Percentiles rank a stretch among this genome's conserved stretches.
These are phyloP conservation scores for Drosophila nr. perissopoda DNA, from an alignment of 2,888 invertebrate species.

Conservation along the genomic window DNA sequence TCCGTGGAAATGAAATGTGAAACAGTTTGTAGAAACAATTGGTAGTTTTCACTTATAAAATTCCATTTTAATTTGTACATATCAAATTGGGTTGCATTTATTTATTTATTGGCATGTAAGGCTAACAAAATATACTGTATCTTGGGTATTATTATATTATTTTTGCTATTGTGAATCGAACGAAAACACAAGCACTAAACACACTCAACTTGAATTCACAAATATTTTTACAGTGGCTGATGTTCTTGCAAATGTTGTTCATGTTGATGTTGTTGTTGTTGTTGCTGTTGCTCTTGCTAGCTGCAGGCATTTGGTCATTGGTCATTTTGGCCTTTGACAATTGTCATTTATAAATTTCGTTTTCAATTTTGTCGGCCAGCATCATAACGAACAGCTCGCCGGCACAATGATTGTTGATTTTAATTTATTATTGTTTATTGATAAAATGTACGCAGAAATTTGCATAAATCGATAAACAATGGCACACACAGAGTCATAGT, in stretches of 20 bases:
- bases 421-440: constrained; percentile 80
- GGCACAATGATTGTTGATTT: constrained; percentile 65
- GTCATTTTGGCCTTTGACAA: constrained; percentile 44
- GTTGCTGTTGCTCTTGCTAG: neutral
- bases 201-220: neutral
- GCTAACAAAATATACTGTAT: neutral
- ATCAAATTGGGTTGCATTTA: neutral
- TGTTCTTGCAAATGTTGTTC: neutral
- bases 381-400: constrained; percentile 27
- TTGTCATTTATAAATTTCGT: constrained; percentile 75
- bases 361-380: constrained; percentile 59
- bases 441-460: constrained; percentile 71
- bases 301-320: constrained; percentile 15
- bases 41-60: neutral
- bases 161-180: neutral
- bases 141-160: neutral
- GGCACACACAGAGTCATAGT: constrained; percentile 26
- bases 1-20: neutral
- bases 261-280: neutral
- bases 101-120: neutral
- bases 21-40: neutral
- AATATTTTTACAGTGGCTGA: neutral
- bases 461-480: constrained; percentile 78
- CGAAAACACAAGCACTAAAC: neutral
- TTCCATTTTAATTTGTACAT: neutral